phyloP scores from a whole-genome alignment of 1,140 invertebrate genomes.

The Mycetomoellerius zeteki region DNA sequence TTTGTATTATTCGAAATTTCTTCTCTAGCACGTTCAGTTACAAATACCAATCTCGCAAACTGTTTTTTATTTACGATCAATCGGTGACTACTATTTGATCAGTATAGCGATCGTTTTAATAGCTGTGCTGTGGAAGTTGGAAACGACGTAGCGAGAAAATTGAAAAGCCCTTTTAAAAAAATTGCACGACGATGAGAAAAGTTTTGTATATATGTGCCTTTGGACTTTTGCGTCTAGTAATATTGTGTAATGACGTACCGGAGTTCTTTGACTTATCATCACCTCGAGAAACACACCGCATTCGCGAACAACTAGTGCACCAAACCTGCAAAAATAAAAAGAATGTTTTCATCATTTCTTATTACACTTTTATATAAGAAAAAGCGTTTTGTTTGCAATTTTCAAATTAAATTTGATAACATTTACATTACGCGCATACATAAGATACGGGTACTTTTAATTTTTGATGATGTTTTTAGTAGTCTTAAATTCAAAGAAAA shows the following conservation, averaged over 20 bases:
- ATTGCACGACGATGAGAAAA: conserved; percentile 58
- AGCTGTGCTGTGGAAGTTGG: not conserved
- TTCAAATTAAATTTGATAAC: not conserved
- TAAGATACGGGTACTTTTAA: not conserved
- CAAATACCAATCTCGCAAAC: not conserved
- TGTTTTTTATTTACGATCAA: conserved; percentile 10
- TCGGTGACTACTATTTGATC: conserved; percentile 6
- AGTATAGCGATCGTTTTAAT: not conserved
- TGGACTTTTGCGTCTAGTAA: conserved; percentile 42
- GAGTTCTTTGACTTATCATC: conserved; percentile 37
- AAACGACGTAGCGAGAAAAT: conserved; percentile 32
- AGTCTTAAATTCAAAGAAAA: not conserved
- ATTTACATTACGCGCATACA: not conserved
- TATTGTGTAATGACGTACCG: conserved; percentile 46
- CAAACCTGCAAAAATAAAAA: conserved; percentile 5
- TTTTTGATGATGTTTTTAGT: not conserved
- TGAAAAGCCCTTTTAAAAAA: conserved; percentile 59
- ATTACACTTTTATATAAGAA: conserved; percentile 1
- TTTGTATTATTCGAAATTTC: not conserved
- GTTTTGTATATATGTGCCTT: conserved; percentile 42
- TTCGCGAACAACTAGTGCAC: conserved; percentile 32
- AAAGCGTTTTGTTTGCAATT: not conserved
- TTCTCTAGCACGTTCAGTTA: not conserved
- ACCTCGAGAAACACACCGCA: conserved; percentile 1
- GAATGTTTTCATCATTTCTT: conserved; percentile 14